Evolutionary conservation across 2,113 vertebrate genomes (phyloP).

Genomic region (Hippocampus guttulatus): DNA sequence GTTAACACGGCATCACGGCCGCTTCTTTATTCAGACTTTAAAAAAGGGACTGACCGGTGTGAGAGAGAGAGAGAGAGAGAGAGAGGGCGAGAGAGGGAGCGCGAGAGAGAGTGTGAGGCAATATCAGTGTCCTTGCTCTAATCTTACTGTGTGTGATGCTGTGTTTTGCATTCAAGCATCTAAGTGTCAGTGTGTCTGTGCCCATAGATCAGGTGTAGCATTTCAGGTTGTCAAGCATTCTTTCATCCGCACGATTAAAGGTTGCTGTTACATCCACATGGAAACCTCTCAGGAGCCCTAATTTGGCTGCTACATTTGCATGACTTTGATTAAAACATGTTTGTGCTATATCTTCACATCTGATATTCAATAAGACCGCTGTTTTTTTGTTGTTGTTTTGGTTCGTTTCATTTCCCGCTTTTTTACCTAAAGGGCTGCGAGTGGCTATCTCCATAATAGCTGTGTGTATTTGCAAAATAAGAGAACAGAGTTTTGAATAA

Average conservation of each 20-base stretch:
- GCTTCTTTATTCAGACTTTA: slow-evolving; percentile 60
- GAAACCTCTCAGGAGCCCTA: slow-evolving; percentile 57
- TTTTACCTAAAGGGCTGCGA: slow-evolving; percentile 22
- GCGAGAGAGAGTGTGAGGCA: not conserved
- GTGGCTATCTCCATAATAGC: slow-evolving; percentile 29
- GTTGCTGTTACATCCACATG: slow-evolving; percentile 57
- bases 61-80: slow-evolving; percentile 19
- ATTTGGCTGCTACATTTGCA: slow-evolving; percentile 65
- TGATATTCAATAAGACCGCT: slow-evolving; percentile 18
- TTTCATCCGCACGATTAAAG: slow-evolving; percentile 65
- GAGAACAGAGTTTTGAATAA: slow-evolving; percentile 53
- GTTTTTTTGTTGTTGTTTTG: slow-evolving; percentile 15
- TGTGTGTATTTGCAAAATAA: slow-evolving; percentile 45
- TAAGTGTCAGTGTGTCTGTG: slow-evolving; percentile 33
- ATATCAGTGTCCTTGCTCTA: slow-evolving; percentile 51
- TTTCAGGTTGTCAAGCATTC: slow-evolving; percentile 52
- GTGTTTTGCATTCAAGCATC: slow-evolving; percentile 43
- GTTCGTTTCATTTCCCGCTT: slow-evolving; percentile 19
- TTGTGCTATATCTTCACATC: slow-evolving; percentile 13
- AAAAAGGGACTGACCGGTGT: slow-evolving; percentile 48
- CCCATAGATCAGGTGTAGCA: slow-evolving; percentile 17
- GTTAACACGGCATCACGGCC: slow-evolving; percentile 65
- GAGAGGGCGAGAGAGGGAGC: slow-evolving; percentile 30
- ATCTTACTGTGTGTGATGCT: slow-evolving; percentile 52
- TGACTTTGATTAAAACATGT: slow-evolving; percentile 58